Evolutionary conservation across 2,113 vertebrate genomes (phyloP).

Genomic region (Salvator merianae): DNA sequence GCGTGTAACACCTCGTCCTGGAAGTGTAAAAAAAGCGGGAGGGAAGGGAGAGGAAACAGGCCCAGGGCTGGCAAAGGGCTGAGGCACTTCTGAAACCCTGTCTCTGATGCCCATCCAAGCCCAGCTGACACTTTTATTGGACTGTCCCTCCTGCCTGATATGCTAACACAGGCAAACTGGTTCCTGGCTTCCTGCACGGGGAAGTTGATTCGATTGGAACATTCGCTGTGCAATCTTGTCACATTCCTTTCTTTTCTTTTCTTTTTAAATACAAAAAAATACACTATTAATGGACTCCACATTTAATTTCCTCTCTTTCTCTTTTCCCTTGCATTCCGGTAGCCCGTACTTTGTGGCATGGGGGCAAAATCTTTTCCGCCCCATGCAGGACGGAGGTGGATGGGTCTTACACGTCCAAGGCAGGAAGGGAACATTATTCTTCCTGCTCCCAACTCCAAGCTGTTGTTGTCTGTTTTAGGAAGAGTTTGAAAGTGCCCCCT

Average conservation of each 20-base stretch:
- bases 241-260: too few species aligned
- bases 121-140: slow-evolving; percentile 1
- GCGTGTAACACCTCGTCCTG: fast-evolving
- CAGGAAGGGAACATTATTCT: neutral
- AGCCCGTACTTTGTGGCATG: too few species aligned
- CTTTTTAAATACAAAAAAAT: too few species aligned
- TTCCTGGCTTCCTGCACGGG: neutral
- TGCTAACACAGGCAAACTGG: neutral
- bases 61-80: neutral
- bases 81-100: fast-evolving
- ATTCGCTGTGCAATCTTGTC: neutral
- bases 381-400: neutral
- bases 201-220: fast-evolving
- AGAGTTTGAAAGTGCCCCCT: neutral
- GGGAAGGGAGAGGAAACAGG: neutral
- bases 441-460: neutral
- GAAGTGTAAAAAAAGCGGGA: neutral
- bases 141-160: neutral
- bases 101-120: neutral
- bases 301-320: neutral
- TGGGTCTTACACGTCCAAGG: neutral
- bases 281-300: neutral
- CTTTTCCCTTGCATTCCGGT: too few species aligned
- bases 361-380: neutral
- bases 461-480: neutral